A percentile compares a stretch with the other conserved stretches of the same genome.
Evolutionary conservation across 2,888 invertebrate genomes (phyloP).

Genomic region (Rhorus exstirpatorius): DNA sequence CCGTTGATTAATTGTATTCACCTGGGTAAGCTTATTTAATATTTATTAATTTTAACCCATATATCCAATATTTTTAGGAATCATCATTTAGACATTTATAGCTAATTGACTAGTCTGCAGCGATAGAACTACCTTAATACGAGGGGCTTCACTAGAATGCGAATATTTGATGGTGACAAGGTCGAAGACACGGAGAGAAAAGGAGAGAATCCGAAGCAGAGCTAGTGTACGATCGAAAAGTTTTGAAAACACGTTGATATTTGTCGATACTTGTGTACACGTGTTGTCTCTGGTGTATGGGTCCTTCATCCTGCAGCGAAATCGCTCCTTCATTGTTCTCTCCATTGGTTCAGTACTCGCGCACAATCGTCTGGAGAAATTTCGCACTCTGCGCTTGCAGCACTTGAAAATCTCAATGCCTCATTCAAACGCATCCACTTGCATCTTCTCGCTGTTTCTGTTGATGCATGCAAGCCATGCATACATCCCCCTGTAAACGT

Average conservation of each 20-base stretch:
- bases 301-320: constrained; percentile 18
- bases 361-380: constrained; percentile 60
- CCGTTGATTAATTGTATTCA: too few relatives aligned
- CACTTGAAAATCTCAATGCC: constrained; percentile 37
- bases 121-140: too few relatives aligned
- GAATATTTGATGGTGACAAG: constrained; percentile 7
- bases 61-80: too few relatives aligned
- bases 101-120: too few relatives aligned
- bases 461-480: constrained; percentile 1
- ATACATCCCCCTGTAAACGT: constrained; percentile 6
- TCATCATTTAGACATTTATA: too few relatives aligned
- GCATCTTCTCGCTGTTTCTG: constrained; percentile 16
- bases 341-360: constrained; percentile 60
- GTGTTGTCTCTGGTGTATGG: background rate
- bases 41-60: too few relatives aligned
- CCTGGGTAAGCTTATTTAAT: too few relatives aligned
- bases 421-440: constrained; percentile 21
- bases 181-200: constrained; percentile 18
- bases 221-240: constrained; percentile 4
- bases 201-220: constrained; percentile 18
- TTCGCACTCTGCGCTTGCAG: constrained; percentile 26
- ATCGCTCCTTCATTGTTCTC: constrained; percentile 45
- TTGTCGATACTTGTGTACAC: constrained; percentile 35
- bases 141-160: constrained; percentile 35
- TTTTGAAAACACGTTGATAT: constrained; percentile 50